A percentile compares a stretch with the other conserved stretches of the same genome.
These are phyloP conservation scores for Pheucticus melanocephalus DNA, from an alignment of 2,113 vertebrate genomes.

Conservation along the genomic window DNA sequence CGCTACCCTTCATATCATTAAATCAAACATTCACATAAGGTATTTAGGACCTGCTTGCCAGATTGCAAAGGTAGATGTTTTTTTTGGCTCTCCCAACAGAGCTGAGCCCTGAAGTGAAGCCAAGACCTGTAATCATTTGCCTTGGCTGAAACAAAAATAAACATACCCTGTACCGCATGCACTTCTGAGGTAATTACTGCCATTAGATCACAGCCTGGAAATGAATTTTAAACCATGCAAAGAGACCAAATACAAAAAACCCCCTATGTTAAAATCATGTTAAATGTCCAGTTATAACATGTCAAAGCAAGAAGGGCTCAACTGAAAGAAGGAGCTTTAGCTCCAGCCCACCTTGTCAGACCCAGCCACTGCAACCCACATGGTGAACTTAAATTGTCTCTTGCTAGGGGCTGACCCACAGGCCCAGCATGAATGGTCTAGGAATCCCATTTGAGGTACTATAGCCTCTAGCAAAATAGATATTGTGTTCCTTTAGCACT, in stretches of 20 bases:
- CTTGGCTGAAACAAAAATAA: slow-evolving; percentile 66
- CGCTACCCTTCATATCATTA: neutral
- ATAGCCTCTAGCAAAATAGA: neutral
- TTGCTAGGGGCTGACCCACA: neutral
- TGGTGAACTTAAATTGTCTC: neutral
- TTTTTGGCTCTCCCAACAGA: slow-evolving; percentile 53
- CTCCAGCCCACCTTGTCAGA: neutral
- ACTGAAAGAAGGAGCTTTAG: neutral
- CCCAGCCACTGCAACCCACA: neutral
- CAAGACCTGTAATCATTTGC: slow-evolving; percentile 56
- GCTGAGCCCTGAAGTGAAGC: slow-evolving; percentile 52
- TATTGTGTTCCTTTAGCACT: neutral
- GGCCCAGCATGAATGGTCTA: neutral
- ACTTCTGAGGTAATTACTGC: slow-evolving; percentile 64
- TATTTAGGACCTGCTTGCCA: slow-evolving; percentile 51
- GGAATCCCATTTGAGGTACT: neutral
- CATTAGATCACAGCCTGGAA: slow-evolving; percentile 64
- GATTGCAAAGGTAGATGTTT: slow-evolving; percentile 65
- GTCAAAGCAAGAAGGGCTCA: neutral
- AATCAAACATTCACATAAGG: neutral
- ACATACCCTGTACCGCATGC: neutral
- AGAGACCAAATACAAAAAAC: slow-evolving; percentile 12
- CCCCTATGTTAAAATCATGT: neutral
- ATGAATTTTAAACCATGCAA: slow-evolving; percentile 31
- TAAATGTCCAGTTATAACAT: neutral